A percentile compares a stretch with the other conserved stretches of the same genome.
phyloP scores from a whole-genome alignment of 2,113 vertebrate species.

The Chaetodon auriga region DNA sequence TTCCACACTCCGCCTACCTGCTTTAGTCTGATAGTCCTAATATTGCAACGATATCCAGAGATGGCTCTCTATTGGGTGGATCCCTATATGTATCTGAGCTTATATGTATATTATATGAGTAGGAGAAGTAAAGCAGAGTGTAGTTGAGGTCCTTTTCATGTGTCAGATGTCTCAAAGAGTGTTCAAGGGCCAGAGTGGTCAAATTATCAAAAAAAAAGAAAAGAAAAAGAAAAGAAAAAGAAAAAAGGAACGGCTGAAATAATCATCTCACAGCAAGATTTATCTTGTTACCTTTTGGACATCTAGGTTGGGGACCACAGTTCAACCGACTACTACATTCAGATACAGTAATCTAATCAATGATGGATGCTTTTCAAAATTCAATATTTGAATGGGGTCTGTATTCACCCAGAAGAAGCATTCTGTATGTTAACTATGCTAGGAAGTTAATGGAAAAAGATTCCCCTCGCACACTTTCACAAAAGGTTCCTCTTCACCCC shows the following conservation, averaged over 20 bases:
- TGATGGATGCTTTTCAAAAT: constrained; percentile 14
- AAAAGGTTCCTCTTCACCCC: constrained; percentile 47
- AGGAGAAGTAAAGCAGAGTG: neutral
- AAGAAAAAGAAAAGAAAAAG: too few species aligned
- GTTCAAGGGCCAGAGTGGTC: neutral
- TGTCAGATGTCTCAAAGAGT: neutral
- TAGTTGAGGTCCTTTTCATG: neutral
- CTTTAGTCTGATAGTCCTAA: constrained; percentile 22
- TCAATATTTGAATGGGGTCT: constrained; percentile 15
- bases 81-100: neutral
- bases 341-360: neutral
- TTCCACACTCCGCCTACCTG: constrained; percentile 40
- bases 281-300: neutral
- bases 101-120: neutral
- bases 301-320: neutral
- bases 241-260: too few species aligned
- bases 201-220: neutral
- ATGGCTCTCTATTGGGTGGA: too few species aligned
- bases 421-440: constrained; percentile 24
- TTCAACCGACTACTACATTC: neutral
- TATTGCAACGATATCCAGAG: constrained; percentile 22
- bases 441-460: constrained; percentile 38
- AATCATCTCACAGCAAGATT: constrained; percentile 1
- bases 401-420: constrained; percentile 11
- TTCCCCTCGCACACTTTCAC: constrained; percentile 34